Conservation (phyloP, 2,888 invertebrate genomes). For the Phorcus lineatus region DNA sequence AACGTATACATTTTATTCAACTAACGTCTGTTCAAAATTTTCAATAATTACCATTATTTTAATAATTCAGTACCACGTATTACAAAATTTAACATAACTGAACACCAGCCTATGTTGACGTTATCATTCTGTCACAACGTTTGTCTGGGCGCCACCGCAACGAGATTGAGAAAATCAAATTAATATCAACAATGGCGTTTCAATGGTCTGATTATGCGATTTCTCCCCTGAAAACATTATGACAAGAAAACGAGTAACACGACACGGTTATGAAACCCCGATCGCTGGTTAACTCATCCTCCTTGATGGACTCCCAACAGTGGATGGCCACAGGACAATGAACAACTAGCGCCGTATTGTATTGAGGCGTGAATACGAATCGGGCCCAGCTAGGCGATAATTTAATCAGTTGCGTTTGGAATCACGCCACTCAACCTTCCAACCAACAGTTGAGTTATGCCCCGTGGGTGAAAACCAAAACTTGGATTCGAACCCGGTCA, state of each 20-base stretch:
- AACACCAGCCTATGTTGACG: no score
- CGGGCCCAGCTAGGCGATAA: background rate
- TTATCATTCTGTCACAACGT: no score
- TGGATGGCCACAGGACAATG: background rate
- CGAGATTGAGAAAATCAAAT: conserved; percentile 5
- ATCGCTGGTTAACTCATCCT: background rate
- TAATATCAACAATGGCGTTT: background rate
- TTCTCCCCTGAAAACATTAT: conserved; percentile 3
- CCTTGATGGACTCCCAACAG: background rate
- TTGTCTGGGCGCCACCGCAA: no score
- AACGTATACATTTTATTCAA: no score
- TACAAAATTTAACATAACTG: no score
- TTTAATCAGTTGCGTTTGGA: conserved; percentile 21
- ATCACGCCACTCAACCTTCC: background rate
- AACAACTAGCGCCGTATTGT: background rate
- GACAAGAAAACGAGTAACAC: background rate
- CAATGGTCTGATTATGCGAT: background rate
- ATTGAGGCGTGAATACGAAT: background rate
- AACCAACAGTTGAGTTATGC: conserved; percentile 7
- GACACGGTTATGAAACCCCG: conserved; percentile 5
- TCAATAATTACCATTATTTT: no score
- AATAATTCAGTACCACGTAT: no score
- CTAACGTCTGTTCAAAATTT: no score
- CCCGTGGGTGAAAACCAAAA: background rate
- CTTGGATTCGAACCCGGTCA: background rate